Evolutionary conservation across 2,113 vertebrate species (phyloP).

Genomic region (Crotophaga sulcirostris): DNA sequence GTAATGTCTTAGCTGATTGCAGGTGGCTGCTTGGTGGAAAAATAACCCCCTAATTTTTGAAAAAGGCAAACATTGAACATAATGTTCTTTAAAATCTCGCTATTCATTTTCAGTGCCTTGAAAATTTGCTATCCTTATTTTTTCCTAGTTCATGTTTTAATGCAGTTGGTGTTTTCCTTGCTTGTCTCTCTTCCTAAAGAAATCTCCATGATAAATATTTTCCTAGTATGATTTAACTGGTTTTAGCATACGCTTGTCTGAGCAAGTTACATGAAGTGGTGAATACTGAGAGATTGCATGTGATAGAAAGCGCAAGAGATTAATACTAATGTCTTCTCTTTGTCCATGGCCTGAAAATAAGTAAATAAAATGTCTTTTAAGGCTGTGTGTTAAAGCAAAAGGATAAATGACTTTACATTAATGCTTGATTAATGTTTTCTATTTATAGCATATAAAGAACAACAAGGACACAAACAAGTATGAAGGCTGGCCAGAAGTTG

Average conservation of each 20-base stretch:
- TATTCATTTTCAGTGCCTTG: neutral
- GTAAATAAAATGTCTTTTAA: neutral
- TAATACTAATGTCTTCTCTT: neutral
- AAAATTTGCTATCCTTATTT: neutral
- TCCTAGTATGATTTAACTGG: neutral
- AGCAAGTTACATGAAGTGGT: neutral
- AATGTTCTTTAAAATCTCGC: neutral
- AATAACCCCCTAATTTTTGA: neutral
- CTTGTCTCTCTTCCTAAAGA: neutral
- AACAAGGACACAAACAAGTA: slow-evolving; percentile 95
- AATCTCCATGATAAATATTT: neutral
- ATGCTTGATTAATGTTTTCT: neutral
- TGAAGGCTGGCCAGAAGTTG: slow-evolving; percentile 96
- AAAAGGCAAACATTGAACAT: neutral
- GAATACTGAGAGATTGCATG: neutral
- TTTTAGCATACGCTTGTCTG: neutral
- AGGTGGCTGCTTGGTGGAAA: neutral
- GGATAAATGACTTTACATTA: neutral
- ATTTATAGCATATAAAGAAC: slow-evolving; percentile 92
- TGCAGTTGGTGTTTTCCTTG: neutral
- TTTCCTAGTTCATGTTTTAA: neutral
- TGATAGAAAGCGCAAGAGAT: neutral
- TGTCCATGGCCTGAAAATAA: neutral
- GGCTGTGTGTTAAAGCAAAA: neutral
- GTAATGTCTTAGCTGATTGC: neutral